A percentile compares a stretch with the other conserved stretches of the same genome.
Evolutionary conservation across 2,888 invertebrate genomes (phyloP).

Genomic region (Ephialtes manifestator): DNA sequence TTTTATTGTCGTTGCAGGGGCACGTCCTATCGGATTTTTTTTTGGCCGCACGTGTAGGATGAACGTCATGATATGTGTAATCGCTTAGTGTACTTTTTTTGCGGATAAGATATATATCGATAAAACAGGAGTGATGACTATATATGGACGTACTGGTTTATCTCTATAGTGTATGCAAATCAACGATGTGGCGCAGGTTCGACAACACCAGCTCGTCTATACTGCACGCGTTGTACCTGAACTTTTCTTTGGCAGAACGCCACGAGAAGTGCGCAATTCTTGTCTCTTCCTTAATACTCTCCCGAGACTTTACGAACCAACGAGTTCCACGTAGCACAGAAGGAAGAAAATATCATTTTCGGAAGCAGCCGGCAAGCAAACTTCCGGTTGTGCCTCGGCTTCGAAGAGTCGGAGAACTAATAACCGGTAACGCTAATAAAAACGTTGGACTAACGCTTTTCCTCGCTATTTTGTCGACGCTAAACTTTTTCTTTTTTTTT

Average conservation of each 20-base stretch:
- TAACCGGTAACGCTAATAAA: neutral
- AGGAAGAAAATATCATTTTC: conserved; percentile 13
- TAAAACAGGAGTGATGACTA: neutral
- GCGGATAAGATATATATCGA: neutral
- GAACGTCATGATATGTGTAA: neutral
- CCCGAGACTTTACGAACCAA: neutral
- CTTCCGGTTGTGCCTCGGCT: neutral
- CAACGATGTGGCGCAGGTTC: conserved; percentile 13
- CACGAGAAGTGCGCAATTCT: conserved; percentile 58
- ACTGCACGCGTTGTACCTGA: conserved; percentile 64
- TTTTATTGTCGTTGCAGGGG: neutral
- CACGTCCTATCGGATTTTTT: neutral
- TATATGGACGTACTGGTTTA: neutral
- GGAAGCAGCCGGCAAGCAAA: neutral
- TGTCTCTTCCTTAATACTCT: neutral
- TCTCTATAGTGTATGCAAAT: conserved; percentile 23
- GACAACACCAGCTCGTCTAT: neutral
- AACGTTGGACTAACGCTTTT: no score
- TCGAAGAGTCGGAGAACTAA: neutral
- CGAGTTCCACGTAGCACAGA: neutral
- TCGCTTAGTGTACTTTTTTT: neutral
- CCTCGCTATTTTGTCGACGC: neutral
- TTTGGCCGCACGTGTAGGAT: neutral
- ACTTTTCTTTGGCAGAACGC: conserved; percentile 73
- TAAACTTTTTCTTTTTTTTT: neutral